phyloP scores from a whole-genome alignment of 2,888 invertebrate genomes.

The Phengaris alcon region DNA sequence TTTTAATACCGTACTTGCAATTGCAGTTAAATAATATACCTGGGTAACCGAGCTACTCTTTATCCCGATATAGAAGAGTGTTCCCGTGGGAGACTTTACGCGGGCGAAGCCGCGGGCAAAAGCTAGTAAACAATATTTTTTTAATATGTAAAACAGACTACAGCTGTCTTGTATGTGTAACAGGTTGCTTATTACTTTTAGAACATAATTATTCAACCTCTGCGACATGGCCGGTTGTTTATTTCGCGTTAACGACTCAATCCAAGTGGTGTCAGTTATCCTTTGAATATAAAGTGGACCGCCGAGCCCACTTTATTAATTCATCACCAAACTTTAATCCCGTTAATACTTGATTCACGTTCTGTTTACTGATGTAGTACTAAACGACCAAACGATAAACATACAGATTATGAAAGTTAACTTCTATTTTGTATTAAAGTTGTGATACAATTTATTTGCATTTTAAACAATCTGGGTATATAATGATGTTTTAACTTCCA shows the following conservation, averaged over 20 bases:
- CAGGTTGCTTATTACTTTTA: slow-evolving; percentile 5
- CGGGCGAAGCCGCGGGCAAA: too few species aligned
- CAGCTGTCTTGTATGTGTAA: background rate
- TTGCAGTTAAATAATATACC: too few species aligned
- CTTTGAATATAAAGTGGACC: slow-evolving; percentile 27
- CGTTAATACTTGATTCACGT: slow-evolving; percentile 22
- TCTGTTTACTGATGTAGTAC: slow-evolving; percentile 15
- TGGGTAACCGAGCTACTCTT: too few species aligned
- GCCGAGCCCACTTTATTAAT: slow-evolving; percentile 22
- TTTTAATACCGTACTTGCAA: too few species aligned
- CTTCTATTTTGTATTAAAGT: slow-evolving; percentile 11
- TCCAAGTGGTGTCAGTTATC: slow-evolving; percentile 27
- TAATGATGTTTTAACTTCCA: background rate
- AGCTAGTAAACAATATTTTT: too few species aligned
- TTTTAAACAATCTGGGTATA: slow-evolving; percentile 6
- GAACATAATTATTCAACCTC: slow-evolving; percentile 20
- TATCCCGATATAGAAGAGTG: too few species aligned
- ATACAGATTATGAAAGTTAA: slow-evolving; percentile 14
- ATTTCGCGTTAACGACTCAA: slow-evolving; percentile 15
- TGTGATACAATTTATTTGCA: background rate
- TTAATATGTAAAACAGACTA: too few species aligned
- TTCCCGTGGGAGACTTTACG: too few species aligned
- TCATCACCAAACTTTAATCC: slow-evolving; percentile 28
- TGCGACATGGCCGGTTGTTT: slow-evolving; percentile 8
- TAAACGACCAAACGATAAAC: slow-evolving; percentile 16